Evolutionary conservation across 2,888 invertebrate genomes (phyloP).

Genomic region (Protula sp.): DNA sequence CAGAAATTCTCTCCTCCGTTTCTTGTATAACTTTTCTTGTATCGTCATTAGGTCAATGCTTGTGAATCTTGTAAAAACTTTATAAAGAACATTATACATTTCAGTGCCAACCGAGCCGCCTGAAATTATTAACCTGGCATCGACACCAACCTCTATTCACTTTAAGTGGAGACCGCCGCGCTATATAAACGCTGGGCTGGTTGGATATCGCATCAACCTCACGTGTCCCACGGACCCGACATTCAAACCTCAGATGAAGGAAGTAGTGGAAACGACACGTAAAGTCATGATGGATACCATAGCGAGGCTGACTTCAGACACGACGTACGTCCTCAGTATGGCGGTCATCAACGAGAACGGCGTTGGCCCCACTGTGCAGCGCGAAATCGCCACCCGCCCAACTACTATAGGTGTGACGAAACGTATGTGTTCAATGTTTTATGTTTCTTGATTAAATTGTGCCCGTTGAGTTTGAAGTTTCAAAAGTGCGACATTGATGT

Average conservation of each 20-base stretch:
- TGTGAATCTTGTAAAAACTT: too few relatives aligned
- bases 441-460: too few relatives aligned
- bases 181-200: slow-evolving; percentile 80
- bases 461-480: too few relatives aligned
- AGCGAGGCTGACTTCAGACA: slow-evolving; percentile 14
- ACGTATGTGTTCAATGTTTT: not conserved
- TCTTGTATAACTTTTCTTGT: too few relatives aligned
- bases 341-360: slow-evolving; percentile 17
- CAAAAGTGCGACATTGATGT: too few relatives aligned
- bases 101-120: slow-evolving; percentile 70
- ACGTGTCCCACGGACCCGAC: slow-evolving; percentile 19
- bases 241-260: not conserved
- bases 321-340: slow-evolving; percentile 12
- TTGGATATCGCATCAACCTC: slow-evolving; percentile 65
- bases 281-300: slow-evolving; percentile 12
- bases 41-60: too few relatives aligned
- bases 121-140: slow-evolving; percentile 64
- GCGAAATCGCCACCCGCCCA: slow-evolving; percentile 8
- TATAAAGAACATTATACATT: too few relatives aligned
- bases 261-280: slow-evolving; percentile 5
- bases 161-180: slow-evolving; percentile 83
- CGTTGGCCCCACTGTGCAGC: slow-evolving; percentile 5
- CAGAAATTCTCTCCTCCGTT: too few relatives aligned
- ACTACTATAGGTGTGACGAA: slow-evolving; percentile 4
- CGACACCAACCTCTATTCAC: slow-evolving; percentile 74